These are phyloP conservation scores for Hormaphis cornu DNA, from an alignment of 1,140 invertebrate species.

Conservation along the genomic window DNA sequence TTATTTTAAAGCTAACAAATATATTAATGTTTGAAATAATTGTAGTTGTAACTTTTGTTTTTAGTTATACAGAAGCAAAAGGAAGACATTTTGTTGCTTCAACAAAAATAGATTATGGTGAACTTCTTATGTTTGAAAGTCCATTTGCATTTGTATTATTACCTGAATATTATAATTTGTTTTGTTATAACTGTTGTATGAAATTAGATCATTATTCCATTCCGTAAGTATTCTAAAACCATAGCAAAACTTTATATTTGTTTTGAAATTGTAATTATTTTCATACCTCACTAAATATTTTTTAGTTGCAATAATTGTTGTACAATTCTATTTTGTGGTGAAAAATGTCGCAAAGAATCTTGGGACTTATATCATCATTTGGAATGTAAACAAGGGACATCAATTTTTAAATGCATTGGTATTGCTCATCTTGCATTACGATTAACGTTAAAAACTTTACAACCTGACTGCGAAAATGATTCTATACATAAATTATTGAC, in stretches of 20 bases:
- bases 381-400: conserved; percentile 57
- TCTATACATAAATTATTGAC: conserved; percentile 50
- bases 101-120: conserved; percentile 50
- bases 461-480: conserved; percentile 25
- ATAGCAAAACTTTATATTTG: background rate
- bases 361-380: conserved; percentile 57
- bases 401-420: conserved; percentile 57
- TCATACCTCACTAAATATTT: background rate
- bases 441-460: conserved; percentile 47
- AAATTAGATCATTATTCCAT: conserved; percentile 41
- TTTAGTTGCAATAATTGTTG: conserved; percentile 56
- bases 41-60: no score
- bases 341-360: conserved; percentile 51
- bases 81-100: conserved; percentile 49
- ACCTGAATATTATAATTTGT: conserved; percentile 43
- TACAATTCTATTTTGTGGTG: conserved; percentile 55
- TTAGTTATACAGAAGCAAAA: conserved; percentile 41
- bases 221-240: conserved; percentile 44
- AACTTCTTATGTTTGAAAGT: conserved; percentile 59
- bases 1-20: no score
- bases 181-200: conserved; percentile 51
- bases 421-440: conserved; percentile 65
- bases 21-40: no score
- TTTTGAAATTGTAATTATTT: background rate
- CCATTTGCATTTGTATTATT: conserved; percentile 57